phyloP scores from a whole-genome alignment of 23 tunicate species.

The Aplidium turbinatum region DNA sequence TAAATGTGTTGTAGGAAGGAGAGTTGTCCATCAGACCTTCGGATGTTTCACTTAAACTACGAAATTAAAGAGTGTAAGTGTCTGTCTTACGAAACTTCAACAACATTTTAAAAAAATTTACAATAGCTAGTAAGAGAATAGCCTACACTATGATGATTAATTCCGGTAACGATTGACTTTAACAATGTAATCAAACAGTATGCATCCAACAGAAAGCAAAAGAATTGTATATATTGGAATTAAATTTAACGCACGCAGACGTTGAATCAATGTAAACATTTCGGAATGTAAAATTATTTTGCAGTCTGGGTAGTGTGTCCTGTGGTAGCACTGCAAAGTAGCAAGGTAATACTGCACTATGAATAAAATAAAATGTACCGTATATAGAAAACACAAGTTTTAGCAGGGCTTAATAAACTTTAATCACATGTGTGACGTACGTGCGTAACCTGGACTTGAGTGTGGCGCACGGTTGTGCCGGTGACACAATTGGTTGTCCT shows the following conservation, averaged over 20 bases:
- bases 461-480: conserved; percentile 76
- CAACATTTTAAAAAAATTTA: background rate
- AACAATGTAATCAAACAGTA: background rate
- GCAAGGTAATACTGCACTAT: too few species aligned
- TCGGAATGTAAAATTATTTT: too few species aligned
- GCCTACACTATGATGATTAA: background rate
- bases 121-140: background rate
- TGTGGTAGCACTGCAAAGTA: too few species aligned
- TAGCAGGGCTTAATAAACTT: too few species aligned
- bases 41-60: conserved; percentile 52
- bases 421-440: too few species aligned
- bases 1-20: conserved; percentile 53
- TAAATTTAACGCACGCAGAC: background rate
- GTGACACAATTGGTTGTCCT: conserved; percentile 12
- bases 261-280: background rate
- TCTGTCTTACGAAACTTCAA: background rate
- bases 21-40: conserved; percentile 23
- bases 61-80: background rate
- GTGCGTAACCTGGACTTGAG: conserved; percentile 63
- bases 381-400: too few species aligned
- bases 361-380: too few species aligned
- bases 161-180: background rate
- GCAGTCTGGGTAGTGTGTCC: too few species aligned
- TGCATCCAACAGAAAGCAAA: background rate
- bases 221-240: background rate